Evolutionary conservation across 2,888 invertebrate genomes (phyloP), one percentile per base, ranked within the genome.

Genomic region (Apotomis capreana): DNA sequence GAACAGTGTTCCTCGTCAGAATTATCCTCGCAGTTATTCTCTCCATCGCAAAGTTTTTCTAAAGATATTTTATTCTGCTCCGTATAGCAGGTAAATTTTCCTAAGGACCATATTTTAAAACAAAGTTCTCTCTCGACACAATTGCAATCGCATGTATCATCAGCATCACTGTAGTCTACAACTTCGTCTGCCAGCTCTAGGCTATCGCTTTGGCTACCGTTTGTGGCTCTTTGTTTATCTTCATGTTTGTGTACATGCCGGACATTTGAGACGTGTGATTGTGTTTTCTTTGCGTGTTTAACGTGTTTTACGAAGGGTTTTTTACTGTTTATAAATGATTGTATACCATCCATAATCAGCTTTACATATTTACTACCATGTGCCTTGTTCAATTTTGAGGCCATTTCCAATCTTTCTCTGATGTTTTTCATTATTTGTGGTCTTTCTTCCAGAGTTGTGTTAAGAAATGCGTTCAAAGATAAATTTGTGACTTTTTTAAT

Each of bases 291-390:
- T 6, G 26, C 46, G 55, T 54, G 9, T 12, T 65, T 46, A 26
- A 65, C 1, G 26, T 26, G 26, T 26, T 1, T 57, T 46, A 26
- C 46, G 54, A 46, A 46, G 12, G 15, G n/a, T 8, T 65, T 65
- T 57, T 46, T 67, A 10, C 65, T 44, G 51, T 68, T 64, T 10
- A 79, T 76, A 55, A 81, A 83, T 51, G 77, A 74, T 76, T 80
- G 83, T 69, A 90, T 79, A n/a, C 86, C 86, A 69, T 84, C 77
- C 87, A 90, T 86, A 46, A 91, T 84, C 4, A 87, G 74, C 51
- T 83, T 75, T 0, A 88, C 81, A 77, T 89, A 87, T 78, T 82
- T 85, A 4, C 79, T 74, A 5, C 80, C 82, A 54, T 82, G 79
- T 3, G 67, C 40, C 26, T 85, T 84, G 63, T 85, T 79, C 4